These are phyloP conservation scores for Aphidius gifuensis DNA, from an alignment of 1,140 invertebrate species.

Conservation along the genomic window DNA sequence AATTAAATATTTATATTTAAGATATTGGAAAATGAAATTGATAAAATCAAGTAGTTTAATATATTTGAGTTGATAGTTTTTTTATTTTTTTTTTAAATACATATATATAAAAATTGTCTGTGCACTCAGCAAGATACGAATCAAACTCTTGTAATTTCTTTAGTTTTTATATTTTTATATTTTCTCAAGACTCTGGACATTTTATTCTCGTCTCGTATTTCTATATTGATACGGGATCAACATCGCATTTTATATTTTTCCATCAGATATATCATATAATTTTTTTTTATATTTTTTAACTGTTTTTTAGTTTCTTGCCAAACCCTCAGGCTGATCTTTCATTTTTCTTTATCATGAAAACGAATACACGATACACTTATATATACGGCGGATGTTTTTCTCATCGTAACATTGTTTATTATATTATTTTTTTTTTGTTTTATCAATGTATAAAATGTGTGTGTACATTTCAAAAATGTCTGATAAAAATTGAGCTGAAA, in stretches of 20 bases:
- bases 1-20: too few species aligned
- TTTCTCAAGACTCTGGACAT: constrained; percentile 8
- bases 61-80: too few species aligned
- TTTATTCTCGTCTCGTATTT: constrained; percentile 18
- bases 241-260: constrained; percentile 18
- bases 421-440: not conserved
- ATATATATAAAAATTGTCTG: not conserved
- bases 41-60: too few species aligned
- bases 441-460: not conserved
- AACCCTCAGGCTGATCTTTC: constrained; percentile 2
- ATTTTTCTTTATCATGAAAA: constrained; percentile 7
- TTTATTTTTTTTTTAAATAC: not conserved
- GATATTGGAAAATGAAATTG: too few species aligned
- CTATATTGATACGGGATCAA: constrained; percentile 20
- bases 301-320: constrained; percentile 1
- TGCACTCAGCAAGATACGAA: not conserved
- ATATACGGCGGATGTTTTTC: constrained; percentile 11
- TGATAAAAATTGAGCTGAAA: too few species aligned
- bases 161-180: not conserved
- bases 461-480: too few species aligned
- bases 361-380: not conserved
- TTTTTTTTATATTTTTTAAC: not conserved
- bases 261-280: not conserved
- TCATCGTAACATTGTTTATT: not conserved
- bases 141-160: constrained; percentile 5